Evolutionary conservation across 2,113 vertebrate genomes (phyloP).

Genomic region (Sander lucioperca): DNA sequence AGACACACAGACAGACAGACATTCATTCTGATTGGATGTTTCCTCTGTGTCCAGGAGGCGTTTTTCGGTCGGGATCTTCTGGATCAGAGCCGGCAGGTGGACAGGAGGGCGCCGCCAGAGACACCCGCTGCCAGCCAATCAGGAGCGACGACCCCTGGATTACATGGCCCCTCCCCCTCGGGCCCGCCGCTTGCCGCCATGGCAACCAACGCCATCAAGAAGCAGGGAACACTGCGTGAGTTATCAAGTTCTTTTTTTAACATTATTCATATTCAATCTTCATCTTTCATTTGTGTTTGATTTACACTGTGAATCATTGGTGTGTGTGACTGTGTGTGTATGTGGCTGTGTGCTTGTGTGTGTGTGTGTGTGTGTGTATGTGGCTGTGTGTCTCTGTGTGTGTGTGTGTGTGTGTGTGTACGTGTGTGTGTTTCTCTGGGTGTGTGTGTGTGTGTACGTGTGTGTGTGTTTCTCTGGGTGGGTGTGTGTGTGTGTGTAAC

Average conservation of each 20-base stretch:
- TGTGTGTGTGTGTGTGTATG: conserved; percentile 18
- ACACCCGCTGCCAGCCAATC: conserved; percentile 18
- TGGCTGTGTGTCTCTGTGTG: neutral
- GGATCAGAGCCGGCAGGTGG: conserved; percentile 89
- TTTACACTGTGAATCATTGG: neutral
- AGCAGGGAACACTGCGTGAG: conserved; percentile 88
- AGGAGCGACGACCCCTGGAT: conserved; percentile 46
- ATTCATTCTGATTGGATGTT: conserved; percentile 15
- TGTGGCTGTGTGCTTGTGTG: conserved; percentile 14
- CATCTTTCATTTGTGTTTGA: conserved; percentile 47
- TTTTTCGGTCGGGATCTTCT: conserved; percentile 97
- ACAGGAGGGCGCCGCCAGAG: conserved; percentile 66
- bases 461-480: conserved; percentile 39
- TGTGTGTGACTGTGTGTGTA: neutral
- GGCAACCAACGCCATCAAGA: conserved; percentile 81
- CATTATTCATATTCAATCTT: neutral
- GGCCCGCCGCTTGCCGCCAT: conserved; percentile 84
- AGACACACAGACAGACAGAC: too few relatives aligned
- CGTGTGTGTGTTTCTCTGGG: too few relatives aligned
- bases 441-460: conserved; percentile 33
- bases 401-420: conserved; percentile 14
- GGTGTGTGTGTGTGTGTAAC: conserved; percentile 42
- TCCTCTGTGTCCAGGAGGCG: conserved; percentile 87
- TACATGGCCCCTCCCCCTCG: conserved; percentile 86
- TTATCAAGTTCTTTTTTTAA: neutral